phyloP scores from a whole-genome alignment of 2,797 vertebrate species.

The Pipistrellus pygmaeus region DNA sequence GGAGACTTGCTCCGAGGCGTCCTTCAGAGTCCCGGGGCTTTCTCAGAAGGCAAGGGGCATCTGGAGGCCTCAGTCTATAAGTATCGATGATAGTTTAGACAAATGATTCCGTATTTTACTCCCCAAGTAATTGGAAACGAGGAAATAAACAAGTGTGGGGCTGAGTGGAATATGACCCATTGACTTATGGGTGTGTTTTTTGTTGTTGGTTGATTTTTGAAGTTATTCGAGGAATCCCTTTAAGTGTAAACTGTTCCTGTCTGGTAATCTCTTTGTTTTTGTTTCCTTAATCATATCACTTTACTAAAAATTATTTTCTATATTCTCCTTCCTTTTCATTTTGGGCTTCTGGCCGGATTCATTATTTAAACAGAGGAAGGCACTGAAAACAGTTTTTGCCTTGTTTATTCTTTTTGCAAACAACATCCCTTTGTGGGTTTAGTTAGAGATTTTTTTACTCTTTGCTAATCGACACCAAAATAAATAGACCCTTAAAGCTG shows the following conservation, averaged over 20 bases:
- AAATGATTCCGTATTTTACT: background rate
- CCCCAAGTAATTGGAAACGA: background rate
- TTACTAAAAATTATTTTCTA: slow-evolving; percentile 22
- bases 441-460: slow-evolving; percentile 61
- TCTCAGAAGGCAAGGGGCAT: background rate
- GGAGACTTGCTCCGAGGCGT: background rate
- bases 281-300: slow-evolving; percentile 25
- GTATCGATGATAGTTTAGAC: background rate
- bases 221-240: slow-evolving; percentile 58
- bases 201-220: background rate
- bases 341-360: slow-evolving; percentile 19
- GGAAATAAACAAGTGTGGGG: background rate
- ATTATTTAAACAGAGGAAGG: slow-evolving; percentile 57
- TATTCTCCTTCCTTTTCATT: slow-evolving; percentile 38
- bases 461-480: slow-evolving; percentile 76
- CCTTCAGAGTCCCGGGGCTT: background rate
- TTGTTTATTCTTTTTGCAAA: slow-evolving; percentile 72
- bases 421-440: slow-evolving; percentile 59
- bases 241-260: background rate
- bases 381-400: slow-evolving; percentile 47
- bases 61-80: background rate
- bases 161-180: background rate
- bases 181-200: background rate
- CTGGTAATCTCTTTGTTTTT: slow-evolving; percentile 30
- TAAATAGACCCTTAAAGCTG: slow-evolving; percentile 78